Base-by-base conservation (phyloP, 2,797 vertebrate genomes). In the Heterohyrax brucei region DNA sequence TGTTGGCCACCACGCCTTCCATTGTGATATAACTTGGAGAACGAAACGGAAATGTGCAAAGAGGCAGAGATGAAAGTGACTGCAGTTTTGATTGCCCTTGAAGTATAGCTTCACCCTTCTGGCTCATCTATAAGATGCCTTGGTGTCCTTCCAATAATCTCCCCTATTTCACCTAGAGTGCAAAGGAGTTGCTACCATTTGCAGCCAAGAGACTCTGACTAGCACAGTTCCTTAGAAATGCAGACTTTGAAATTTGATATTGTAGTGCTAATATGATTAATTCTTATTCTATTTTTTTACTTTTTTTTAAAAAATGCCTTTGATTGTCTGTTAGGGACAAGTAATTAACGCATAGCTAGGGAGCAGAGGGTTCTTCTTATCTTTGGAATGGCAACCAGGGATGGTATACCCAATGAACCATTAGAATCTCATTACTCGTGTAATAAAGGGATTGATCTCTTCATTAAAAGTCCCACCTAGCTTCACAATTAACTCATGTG, bases 341-440 rank as follows among this genome's bases (percentile, higher is more conserved):
- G 2, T 96, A 95, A 98, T 98, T 98, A 98, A 97, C 76, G 95
- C 68, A 56, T 95, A 94, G 68, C 91, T 90, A 61, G 89, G 95
- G 95, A 96, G 85, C 95, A 95, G 95, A 97, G 97, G 96, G 98
- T 97, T 98, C 98, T 98, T 81, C 30, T 81, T 97, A 94, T 98
- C 95, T 95, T 91, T 97, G 94, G 94, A 82, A 97, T 98, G 97
- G 93, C 95, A 93, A 94, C 95, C 87, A 97, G 95, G 88, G 95
- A 33, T 22, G 46, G n/a, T 81, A 81, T 94, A 97, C 85, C 97
- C 97, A 98, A 86, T 95, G 97, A 98, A 97, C 98, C 98, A 98
- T 99, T 98, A 99, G 98, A 99, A 99, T 98, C 98, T 98, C 98
- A 99, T 99, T 99, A 99, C 98, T 98, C 96, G 93, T 97, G 94